Percentiles rank a stretch among this genome's conserved stretches.
These are phyloP conservation scores for Thalassarche chlororhynchos DNA, from an alignment of 2,113 vertebrate species.

Conservation along the genomic window DNA sequence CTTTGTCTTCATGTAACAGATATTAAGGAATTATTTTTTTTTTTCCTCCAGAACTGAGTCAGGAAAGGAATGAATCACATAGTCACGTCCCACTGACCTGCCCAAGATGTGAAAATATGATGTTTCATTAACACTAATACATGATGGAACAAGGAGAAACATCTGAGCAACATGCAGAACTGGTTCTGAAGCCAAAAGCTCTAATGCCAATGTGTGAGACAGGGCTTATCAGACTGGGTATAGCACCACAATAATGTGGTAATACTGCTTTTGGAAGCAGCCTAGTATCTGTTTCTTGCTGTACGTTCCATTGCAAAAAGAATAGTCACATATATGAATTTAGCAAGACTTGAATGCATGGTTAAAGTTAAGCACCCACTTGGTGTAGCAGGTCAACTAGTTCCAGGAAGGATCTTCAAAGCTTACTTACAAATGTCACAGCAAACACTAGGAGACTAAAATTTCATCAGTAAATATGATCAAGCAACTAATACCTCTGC, in stretches of 20 bases:
- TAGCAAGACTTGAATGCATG: background rate
- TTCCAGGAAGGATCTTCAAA: background rate
- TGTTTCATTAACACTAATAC: background rate
- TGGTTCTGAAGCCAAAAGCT: background rate
- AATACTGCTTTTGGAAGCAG: background rate
- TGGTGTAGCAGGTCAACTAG: background rate
- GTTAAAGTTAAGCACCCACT: background rate
- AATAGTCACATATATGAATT: background rate
- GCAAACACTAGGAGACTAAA: background rate
- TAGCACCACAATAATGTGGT: background rate
- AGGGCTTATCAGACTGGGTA: background rate
- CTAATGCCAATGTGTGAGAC: accelerated
- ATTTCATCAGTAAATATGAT: background rate
- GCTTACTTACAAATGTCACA: background rate
- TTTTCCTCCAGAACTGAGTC: background rate
- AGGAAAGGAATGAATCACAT: background rate
- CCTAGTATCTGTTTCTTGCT: background rate
- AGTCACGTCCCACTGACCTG: background rate
- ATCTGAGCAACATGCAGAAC: background rate
- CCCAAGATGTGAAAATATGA: background rate
- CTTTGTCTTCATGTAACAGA: background rate
- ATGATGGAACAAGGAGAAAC: background rate
- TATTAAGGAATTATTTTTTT: background rate
- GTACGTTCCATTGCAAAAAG: background rate
- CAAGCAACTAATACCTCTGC: background rate